Evolutionary conservation across 2,797 vertebrate genomes (phyloP).

Genomic region (Australoheros facetus): DNA sequence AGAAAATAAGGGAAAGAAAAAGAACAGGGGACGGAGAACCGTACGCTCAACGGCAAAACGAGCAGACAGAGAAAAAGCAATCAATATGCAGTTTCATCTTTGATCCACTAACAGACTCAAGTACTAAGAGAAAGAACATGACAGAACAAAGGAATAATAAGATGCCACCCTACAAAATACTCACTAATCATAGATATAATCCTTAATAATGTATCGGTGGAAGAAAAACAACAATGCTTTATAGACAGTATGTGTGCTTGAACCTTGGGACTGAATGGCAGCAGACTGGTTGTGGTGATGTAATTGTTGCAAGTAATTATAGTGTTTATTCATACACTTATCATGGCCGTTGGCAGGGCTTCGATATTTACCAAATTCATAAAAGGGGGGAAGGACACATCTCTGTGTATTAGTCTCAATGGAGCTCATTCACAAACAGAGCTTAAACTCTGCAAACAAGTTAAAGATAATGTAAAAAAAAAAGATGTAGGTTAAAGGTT

Average conservation of each 20-base stretch:
- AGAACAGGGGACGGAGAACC: neutral
- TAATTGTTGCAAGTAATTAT: constrained; percentile 55
- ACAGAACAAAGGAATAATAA: constrained; percentile 9
- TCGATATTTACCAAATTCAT: constrained; percentile 57
- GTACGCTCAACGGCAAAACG: neutral
- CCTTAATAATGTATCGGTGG: neutral
- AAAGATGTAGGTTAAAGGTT: too few relatives aligned
- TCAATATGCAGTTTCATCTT: constrained; percentile 1
- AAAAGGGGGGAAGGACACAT: neutral
- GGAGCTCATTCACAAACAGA: too few relatives aligned
- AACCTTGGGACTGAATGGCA: constrained; percentile 20
- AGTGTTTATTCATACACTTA: constrained; percentile 47
- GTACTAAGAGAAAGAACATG: neutral
- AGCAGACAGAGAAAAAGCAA: constrained; percentile 8
- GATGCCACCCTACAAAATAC: neutral
- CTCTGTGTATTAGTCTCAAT: neutral
- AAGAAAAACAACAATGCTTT: neutral
- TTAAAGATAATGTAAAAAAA: neutral
- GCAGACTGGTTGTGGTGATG: constrained; percentile 49
- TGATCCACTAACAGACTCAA: neutral
- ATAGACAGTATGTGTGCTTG: neutral
- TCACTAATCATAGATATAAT: constrained; percentile 1
- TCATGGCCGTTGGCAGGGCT: constrained; percentile 43
- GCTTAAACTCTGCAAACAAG: too few relatives aligned
- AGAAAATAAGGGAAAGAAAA: constrained; percentile 12